A percentile compares a stretch with the other conserved stretches of the same genome.
These are phyloP conservation scores for Dipodomys merriami DNA, from an alignment of 2,113 vertebrate species.

Conservation along the genomic window DNA sequence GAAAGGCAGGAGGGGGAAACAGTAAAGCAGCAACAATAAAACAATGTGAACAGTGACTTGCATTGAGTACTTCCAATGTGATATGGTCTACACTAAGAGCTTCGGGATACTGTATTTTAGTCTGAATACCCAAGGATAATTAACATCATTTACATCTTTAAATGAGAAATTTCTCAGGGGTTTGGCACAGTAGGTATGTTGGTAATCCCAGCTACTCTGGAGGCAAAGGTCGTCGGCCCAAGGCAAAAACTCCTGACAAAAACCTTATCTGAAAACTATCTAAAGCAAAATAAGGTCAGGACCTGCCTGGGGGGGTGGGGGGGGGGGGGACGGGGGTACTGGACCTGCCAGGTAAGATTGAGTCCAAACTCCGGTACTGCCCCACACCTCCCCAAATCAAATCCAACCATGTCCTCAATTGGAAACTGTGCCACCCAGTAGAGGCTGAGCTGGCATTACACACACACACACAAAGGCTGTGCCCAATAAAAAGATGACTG, in stretches of 20 bases:
- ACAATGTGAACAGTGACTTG: background rate
- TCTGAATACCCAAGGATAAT: background rate
- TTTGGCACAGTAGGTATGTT: too few relatives aligned
- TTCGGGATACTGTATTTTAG: background rate
- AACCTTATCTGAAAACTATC: too few relatives aligned
- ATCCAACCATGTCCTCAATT: background rate
- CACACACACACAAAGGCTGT: background rate
- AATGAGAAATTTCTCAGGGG: background rate
- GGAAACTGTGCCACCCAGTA: background rate
- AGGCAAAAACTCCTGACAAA: too few relatives aligned
- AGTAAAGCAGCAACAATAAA: background rate
- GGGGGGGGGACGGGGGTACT: too few relatives aligned
- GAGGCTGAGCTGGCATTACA: background rate
- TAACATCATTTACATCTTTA: background rate
- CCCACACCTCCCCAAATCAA: background rate
- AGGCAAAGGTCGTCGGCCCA: too few relatives aligned
- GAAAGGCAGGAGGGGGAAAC: background rate
- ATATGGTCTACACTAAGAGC: background rate
- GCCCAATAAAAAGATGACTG: background rate
- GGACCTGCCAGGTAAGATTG: too few relatives aligned
- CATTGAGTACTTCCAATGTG: background rate
- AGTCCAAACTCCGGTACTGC: too few relatives aligned
- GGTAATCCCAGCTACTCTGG: too few relatives aligned
- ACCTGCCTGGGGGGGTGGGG: too few relatives aligned
- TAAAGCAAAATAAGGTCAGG: too few relatives aligned